Percentiles rank a stretch among this genome's conserved stretches.
Conservation (phyloP, 2,888 invertebrate genomes). For the Calameuta idolon region DNA sequence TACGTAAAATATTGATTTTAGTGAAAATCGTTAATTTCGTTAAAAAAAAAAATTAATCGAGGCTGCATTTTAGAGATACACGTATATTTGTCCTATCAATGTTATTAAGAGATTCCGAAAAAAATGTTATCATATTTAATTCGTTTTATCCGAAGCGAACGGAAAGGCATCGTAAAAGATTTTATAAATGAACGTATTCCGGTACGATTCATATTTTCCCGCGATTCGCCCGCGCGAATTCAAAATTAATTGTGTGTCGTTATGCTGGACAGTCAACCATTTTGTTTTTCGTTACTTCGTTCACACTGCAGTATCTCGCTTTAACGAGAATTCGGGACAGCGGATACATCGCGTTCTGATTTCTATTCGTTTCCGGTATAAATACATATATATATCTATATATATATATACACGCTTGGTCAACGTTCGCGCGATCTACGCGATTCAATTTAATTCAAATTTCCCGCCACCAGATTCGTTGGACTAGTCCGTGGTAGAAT, state of each 20-base stretch:
- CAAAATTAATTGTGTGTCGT: background rate
- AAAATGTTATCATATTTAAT: background rate
- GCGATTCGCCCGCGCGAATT: background rate
- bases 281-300: background rate
- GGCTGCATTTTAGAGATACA: background rate
- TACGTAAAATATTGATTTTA: background rate
- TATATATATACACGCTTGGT: background rate
- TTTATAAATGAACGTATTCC: background rate
- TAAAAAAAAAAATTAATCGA: background rate
- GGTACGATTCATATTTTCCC: background rate
- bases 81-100: background rate
- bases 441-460: background rate
- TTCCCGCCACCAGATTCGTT: background rate
- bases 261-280: background rate
- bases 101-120: background rate
- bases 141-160: background rate
- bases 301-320: background rate
- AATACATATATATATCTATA: too few species aligned
- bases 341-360: background rate
- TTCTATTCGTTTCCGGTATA: background rate
- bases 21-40: background rate
- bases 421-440: background rate
- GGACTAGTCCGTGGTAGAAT: background rate
- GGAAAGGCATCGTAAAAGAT: background rate
- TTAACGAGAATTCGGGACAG: background rate